These are phyloP conservation scores for Fukomys damarensis DNA, from an alignment of 2,113 vertebrate species.

Conservation along the genomic window DNA sequence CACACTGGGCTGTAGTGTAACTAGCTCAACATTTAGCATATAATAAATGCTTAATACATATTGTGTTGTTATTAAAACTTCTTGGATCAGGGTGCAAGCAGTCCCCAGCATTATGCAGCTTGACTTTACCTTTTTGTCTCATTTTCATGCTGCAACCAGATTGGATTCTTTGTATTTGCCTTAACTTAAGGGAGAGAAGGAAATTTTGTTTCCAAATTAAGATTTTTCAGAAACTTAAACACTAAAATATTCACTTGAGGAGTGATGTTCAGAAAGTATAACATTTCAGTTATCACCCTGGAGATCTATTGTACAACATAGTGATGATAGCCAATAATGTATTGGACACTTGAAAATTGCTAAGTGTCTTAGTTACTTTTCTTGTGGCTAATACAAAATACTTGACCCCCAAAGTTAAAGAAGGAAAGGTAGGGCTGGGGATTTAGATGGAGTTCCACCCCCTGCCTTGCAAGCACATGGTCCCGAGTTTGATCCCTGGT, in stretches of 20 bases:
- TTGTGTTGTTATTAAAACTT: neutral
- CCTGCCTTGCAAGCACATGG: no score
- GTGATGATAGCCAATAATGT: neutral
- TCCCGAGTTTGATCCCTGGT: no score
- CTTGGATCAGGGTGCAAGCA: rapidly evolving
- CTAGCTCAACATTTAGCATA: neutral
- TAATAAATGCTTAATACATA: neutral
- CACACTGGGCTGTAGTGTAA: neutral
- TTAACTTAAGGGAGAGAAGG: neutral
- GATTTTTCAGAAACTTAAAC: neutral
- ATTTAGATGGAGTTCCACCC: no score
- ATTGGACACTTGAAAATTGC: neutral
- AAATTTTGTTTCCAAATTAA: neutral
- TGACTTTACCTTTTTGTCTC: neutral
- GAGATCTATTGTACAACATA: neutral
- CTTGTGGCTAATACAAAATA: neutral
- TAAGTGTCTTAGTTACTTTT: neutral
- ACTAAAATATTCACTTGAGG: neutral
- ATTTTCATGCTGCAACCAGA: neutral
- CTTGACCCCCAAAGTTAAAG: neutral
- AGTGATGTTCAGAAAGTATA: neutral
- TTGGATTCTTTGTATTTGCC: neutral
- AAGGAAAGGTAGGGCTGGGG: neutral
- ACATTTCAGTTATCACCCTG: neutral
- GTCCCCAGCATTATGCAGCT: no score